phyloP scores from a whole-genome alignment of 2,797 vertebrate species.

The Mallotus villosus region DNA sequence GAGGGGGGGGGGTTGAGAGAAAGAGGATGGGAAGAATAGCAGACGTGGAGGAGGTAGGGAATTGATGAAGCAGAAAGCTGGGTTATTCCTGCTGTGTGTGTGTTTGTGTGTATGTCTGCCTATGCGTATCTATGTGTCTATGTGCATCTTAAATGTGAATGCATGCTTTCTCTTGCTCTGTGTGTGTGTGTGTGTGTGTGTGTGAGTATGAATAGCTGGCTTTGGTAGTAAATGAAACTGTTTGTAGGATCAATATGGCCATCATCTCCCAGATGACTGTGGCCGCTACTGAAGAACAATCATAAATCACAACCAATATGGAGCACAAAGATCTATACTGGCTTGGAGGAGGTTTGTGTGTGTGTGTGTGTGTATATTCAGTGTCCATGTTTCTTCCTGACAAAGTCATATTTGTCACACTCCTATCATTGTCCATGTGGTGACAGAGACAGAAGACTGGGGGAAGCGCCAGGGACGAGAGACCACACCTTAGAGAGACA shows the following conservation, averaged over 20 bases:
- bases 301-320: constrained; percentile 80
- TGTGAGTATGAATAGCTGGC: constrained; percentile 60
- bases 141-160: neutral
- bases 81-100: constrained; percentile 66
- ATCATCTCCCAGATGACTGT: constrained; percentile 87
- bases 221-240: constrained; percentile 83
- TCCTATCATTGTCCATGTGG: neutral
- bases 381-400: neutral
- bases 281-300: constrained; percentile 80
- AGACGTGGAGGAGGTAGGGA: constrained; percentile 71
- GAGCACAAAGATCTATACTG: constrained; percentile 63
- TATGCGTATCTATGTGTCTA: constrained; percentile 45
- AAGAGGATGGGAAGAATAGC: constrained; percentile 60
- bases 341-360: constrained; percentile 5
- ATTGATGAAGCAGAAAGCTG: constrained; percentile 76
- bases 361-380: constrained; percentile 21
- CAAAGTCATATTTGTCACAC: neutral
- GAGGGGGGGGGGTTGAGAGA: constrained; percentile 13
- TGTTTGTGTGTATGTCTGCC: constrained; percentile 30
- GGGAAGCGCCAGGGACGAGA: neutral
- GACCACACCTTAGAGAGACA: neutral
- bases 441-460: neutral
- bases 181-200: constrained; percentile 25
- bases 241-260: constrained; percentile 85
- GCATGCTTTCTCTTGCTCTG: neutral